phyloP scores from a whole-genome alignment of 2,797 vertebrate species.

The Cercopithecus hamlyni region DNA sequence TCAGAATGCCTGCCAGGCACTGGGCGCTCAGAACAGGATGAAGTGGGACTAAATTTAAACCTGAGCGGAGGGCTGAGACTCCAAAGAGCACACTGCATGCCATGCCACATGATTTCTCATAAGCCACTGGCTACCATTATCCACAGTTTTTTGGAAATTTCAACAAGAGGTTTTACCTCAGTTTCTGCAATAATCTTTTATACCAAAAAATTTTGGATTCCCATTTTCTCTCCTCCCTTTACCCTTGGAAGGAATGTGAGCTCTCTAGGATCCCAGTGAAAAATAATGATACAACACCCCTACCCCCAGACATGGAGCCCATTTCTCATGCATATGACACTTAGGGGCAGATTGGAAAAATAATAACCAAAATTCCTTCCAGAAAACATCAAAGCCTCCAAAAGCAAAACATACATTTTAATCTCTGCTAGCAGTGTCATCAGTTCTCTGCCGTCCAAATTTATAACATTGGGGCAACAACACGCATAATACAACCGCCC shows the following conservation, averaged over 20 bases:
- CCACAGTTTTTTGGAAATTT: not conserved
- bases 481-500: not conserved
- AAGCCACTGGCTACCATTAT: not conserved
- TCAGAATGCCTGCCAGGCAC: too few species aligned
- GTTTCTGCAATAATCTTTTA: not conserved
- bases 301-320: not conserved
- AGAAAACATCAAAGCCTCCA: not conserved
- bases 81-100: not conserved
- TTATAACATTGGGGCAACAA: not conserved
- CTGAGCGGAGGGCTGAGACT: not conserved
- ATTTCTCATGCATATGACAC: not conserved
- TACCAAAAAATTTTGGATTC: not conserved
- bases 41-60: not conserved
- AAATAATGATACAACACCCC: not conserved
- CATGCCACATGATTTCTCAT: not conserved
- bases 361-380: not conserved
- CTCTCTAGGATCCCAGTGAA: not conserved
- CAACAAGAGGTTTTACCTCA: not conserved
- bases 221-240: not conserved
- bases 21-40: not conserved
- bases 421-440: not conserved
- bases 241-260: not conserved
- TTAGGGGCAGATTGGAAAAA: not conserved
- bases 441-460: not conserved
- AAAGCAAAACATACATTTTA: not conserved